Percentiles rank a stretch among this genome's conserved stretches.
phyloP scores from a whole-genome alignment of 35 echinoderm and acorn worm species.

The Eucidaris tribuloides region DNA sequence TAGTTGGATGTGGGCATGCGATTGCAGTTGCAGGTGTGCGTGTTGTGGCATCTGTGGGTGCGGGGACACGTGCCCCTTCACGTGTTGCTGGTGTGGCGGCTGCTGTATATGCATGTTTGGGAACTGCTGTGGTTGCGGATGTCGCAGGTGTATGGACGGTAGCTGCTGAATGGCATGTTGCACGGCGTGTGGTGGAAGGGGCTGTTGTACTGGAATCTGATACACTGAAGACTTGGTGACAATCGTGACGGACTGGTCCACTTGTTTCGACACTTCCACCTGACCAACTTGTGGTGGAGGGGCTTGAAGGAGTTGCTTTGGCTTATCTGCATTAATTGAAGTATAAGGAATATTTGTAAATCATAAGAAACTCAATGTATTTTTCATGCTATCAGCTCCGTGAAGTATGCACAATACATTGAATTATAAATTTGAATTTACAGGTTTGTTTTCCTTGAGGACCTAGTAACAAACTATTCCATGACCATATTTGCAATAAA shows the following conservation, averaged over 20 bases:
- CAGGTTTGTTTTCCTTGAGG: too few relatives aligned
- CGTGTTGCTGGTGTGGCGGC: conserved; percentile 33
- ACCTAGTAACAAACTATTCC: too few relatives aligned
- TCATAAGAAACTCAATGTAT: too few relatives aligned
- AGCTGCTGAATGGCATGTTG: conserved; percentile 12
- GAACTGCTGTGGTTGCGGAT: conserved; percentile 39
- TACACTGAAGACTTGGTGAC: background rate
- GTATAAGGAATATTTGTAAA: background rate
- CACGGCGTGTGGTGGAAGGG: conserved; percentile 7
- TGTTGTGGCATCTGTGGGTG: conserved; percentile 24
- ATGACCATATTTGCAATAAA: too few relatives aligned
- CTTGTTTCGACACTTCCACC: background rate
- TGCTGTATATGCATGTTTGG: conserved; percentile 28
- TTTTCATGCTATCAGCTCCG: too few relatives aligned
- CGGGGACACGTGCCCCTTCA: background rate
- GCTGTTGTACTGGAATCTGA: conserved; percentile 13
- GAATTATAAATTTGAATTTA: too few relatives aligned
- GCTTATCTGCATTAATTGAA: background rate
- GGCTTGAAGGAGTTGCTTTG: conserved; percentile 7
- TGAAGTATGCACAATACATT: too few relatives aligned
- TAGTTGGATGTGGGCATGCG: conserved; percentile 18
- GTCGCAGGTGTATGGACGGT: conserved; percentile 26
- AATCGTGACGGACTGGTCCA: conserved; percentile 1
- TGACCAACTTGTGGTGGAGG: background rate
- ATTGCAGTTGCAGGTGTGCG: conserved; percentile 24